Conservation (phyloP, 1,140 invertebrate species). For the Acromyrmex echinatior region DNA sequence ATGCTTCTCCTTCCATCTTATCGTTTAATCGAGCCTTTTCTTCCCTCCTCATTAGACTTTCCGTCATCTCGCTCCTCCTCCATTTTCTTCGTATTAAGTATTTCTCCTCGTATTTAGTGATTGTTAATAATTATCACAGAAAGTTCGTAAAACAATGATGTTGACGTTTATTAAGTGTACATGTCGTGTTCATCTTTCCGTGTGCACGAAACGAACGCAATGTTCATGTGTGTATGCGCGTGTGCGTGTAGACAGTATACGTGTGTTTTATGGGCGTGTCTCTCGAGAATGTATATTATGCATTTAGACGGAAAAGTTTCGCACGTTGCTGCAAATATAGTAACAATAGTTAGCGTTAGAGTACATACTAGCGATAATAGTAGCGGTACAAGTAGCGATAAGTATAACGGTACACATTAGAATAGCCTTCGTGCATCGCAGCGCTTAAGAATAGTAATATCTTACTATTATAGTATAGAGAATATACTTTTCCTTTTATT, state of each 20-base stretch:
- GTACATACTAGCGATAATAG: slow-evolving; percentile 69
- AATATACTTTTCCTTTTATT: slow-evolving; percentile 61
- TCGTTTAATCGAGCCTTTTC: slow-evolving; percentile 54
- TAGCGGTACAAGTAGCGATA: slow-evolving; percentile 75
- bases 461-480: slow-evolving; percentile 68
- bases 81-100: slow-evolving; percentile 61
- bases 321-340: slow-evolving; percentile 69
- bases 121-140: slow-evolving; percentile 88
- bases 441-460: slow-evolving; percentile 72
- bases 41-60: slow-evolving; percentile 36
- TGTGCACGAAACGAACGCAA: background rate
- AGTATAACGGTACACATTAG: slow-evolving; percentile 71
- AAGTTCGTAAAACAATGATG: slow-evolving; percentile 86
- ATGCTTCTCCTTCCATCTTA: background rate
- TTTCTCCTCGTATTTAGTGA: slow-evolving; percentile 81
- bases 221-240: background rate
- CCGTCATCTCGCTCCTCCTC: slow-evolving; percentile 26
- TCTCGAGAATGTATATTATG: slow-evolving; percentile 55
- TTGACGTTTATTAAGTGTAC: slow-evolving; percentile 80
- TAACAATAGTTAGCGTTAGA: slow-evolving; percentile 73
- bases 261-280: slow-evolving; percentile 37
- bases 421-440: slow-evolving; percentile 65
- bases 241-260: background rate
- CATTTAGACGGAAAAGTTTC: slow-evolving; percentile 68
- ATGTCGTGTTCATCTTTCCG: slow-evolving; percentile 4